Base-by-base conservation (phyloP, 1,140 invertebrate species). In the Lepidurus apus region DNA sequence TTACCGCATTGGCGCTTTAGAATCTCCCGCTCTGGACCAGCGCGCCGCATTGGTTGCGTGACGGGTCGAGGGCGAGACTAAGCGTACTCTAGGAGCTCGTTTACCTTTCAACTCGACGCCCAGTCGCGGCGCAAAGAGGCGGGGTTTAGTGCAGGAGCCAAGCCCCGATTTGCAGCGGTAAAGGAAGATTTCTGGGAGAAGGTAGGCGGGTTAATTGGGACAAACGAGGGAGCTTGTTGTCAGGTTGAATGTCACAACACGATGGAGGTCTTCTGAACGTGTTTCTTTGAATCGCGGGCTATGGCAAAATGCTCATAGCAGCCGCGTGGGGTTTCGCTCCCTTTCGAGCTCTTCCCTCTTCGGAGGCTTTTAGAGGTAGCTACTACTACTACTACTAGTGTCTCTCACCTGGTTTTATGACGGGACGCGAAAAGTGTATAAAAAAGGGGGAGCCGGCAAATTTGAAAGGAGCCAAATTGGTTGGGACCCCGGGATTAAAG, bases 181-280 rank as follows among this genome's bases (percentile, higher is more conserved):
- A n/a, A n/a, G 17, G 53, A 17, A 17, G 13, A 7, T 13, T 65
- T 65, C 34, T 47, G 45, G 45, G 17, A 47, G 45, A 65, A 17
- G 13, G n/a, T 65, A 65, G 53, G 53, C 53, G 53, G 53, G 53
- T 65, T 65, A 65, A 65, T 65, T 65, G 53, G 53, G 53, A 17
- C 53, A 65, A 65, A 65, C 53, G 53, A 65, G 53, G 53, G 53
- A 65, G 53, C 53, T 65, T 65, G 53, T 65, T 65, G 45, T 47
- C 45, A 10, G 45, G 10, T 47, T 10, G 45, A 47, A 17, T 47
- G 53, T 65, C 53, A 65, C 53, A 65, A 65, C 53, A 65, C 45
- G 45, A 17, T 17, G 53, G 53, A 65, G 1, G 8, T 13, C 53
- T 65, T 17, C 53, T 47, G 10, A 17, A 34, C 34, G 34, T 34